Conservation (phyloP, 2,797 vertebrate genomes). For the Malurus splendens region DNA sequence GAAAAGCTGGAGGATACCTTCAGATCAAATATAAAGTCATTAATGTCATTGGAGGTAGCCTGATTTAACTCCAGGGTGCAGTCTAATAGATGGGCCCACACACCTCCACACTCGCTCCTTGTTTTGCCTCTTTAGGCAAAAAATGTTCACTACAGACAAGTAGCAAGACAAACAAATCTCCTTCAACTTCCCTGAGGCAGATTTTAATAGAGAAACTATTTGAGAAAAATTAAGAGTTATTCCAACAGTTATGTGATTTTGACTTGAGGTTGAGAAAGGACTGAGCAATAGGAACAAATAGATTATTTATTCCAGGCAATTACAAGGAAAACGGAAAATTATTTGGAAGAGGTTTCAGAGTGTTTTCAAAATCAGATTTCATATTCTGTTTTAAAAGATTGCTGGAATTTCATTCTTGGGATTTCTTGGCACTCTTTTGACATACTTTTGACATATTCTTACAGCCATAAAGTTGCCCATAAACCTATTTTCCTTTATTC, state of each 20-base stretch:
- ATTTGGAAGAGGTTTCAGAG: background rate
- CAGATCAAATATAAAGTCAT: background rate
- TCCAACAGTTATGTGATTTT: background rate
- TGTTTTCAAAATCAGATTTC: slow-evolving; percentile 10
- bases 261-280: background rate
- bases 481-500: slow-evolving; percentile 19
- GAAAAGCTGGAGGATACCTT: background rate
- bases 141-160: background rate
- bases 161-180: background rate
- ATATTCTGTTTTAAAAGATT: background rate
- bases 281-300: background rate
- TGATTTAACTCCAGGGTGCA: background rate
- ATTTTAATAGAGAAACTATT: background rate
- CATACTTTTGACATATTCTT: background rate
- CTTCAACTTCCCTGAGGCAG: background rate
- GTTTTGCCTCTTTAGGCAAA: background rate
- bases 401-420: slow-evolving; percentile 5
- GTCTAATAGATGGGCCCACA: background rate
- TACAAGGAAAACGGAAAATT: background rate
- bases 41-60: background rate
- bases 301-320: background rate
- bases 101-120: background rate
- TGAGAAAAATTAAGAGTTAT: background rate
- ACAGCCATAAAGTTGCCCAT: background rate
- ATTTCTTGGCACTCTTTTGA: slow-evolving; percentile 1